Evolutionary conservation across 2,888 invertebrate species (phyloP).

Genomic region (Ephialtes manifestator): DNA sequence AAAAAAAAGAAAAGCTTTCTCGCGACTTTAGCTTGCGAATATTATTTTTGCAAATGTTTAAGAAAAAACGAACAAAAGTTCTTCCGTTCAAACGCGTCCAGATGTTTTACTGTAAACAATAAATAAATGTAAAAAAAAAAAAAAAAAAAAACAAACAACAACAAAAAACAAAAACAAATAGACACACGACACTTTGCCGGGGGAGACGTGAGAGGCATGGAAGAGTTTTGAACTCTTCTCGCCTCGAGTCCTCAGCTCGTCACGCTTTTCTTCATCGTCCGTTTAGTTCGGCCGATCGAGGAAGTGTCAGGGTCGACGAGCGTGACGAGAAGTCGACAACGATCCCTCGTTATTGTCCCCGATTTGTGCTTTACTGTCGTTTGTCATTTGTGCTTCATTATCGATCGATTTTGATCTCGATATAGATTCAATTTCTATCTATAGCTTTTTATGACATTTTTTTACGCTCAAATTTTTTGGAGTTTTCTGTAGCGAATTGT

Average conservation of each 20-base stretch:
- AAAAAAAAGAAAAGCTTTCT: constrained; percentile 43
- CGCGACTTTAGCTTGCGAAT: constrained; percentile 39
- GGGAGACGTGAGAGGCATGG: constrained; percentile 35
- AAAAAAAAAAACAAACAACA: constrained; percentile 69
- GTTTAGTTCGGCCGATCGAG: not conserved
- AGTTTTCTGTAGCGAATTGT: too few relatives aligned
- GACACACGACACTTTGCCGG: constrained; percentile 75
- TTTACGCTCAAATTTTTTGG: too few relatives aligned
- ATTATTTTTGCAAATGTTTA: constrained; percentile 50
- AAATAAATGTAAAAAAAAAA: constrained; percentile 65
- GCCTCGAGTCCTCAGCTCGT: constrained; percentile 40
- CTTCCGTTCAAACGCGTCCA: constrained; percentile 46
- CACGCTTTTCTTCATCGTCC: constrained; percentile 30
- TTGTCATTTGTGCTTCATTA: constrained; percentile 44
- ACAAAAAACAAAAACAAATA: constrained; percentile 74
- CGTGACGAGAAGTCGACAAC: constrained; percentile 43
- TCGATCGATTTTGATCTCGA: not conserved
- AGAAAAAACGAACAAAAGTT: constrained; percentile 3
- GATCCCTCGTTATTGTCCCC: constrained; percentile 4
- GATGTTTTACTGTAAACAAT: constrained; percentile 62
- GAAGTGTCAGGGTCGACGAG: constrained; percentile 22
- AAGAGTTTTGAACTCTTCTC: constrained; percentile 52
- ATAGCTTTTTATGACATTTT: too few relatives aligned
- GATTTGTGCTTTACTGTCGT: constrained; percentile 54
- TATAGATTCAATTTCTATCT: not conserved